These are phyloP conservation scores for Punctoribates punctum DNA, from an alignment of 2,888 invertebrate species.

Conservation along the genomic window DNA sequence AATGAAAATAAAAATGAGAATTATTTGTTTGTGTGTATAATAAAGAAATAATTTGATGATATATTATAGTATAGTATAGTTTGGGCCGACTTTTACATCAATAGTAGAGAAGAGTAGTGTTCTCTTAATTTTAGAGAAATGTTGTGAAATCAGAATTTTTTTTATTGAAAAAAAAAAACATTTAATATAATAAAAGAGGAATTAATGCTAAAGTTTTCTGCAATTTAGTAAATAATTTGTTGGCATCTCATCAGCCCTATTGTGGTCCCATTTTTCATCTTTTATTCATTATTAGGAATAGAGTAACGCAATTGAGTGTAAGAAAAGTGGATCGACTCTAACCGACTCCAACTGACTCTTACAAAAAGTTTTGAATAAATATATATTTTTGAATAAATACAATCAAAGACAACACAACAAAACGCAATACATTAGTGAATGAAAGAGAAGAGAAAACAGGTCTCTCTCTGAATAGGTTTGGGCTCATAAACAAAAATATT, in stretches of 20 bases:
- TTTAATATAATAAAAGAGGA: neutral
- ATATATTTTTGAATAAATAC: constrained; percentile 7
- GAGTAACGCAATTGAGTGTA: neutral
- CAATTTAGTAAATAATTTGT: constrained; percentile 25
- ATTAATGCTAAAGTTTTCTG: neutral
- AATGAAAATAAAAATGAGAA: constrained; percentile 11
- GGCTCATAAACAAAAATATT: constrained; percentile 20
- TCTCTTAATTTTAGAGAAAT: neutral
- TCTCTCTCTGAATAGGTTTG: constrained; percentile 14
- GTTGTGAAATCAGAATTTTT: neutral
- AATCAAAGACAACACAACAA: neutral
- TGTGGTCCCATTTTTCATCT: constrained; percentile 32
- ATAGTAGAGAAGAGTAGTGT: neutral
- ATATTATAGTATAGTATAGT: neutral
- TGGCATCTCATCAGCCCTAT: constrained; percentile 33
- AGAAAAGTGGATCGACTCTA: constrained; percentile 22
- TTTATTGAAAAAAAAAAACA: neutral
- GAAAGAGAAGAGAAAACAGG: constrained; percentile 9
- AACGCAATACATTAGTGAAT: neutral
- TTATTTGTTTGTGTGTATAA: constrained; percentile 9
- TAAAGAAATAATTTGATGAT: constrained; percentile 11
- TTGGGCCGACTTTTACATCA: constrained; percentile 3
- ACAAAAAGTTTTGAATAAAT: neutral
- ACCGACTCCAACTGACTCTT: neutral
- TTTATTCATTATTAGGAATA: neutral